Percentiles rank a stretch among this genome's conserved stretches.
phyloP scores from a whole-genome alignment of 2,797 vertebrate species.

The Tokudaia muenninki region DNA sequence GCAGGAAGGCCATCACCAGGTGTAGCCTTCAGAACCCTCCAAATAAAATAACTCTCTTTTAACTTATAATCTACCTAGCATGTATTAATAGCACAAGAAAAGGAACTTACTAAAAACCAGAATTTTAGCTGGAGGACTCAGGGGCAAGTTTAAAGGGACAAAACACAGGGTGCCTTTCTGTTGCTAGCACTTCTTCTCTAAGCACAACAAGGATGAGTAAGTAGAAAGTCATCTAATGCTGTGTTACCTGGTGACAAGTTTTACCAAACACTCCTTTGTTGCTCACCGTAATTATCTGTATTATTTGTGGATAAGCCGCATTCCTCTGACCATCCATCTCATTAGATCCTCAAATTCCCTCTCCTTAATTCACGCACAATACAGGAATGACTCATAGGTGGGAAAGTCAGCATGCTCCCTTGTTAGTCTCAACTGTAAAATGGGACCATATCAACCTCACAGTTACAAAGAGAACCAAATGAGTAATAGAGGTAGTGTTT shows the following conservation, averaged over 20 bases:
- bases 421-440: constrained; percentile 45
- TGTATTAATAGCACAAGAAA: constrained; percentile 4
- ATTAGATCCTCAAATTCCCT: constrained; percentile 59
- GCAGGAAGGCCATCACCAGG: background rate
- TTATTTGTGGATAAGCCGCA: constrained; percentile 2
- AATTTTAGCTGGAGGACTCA: background rate
- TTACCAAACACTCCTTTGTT: constrained; percentile 33
- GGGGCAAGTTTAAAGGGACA: background rate
- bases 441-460: background rate
- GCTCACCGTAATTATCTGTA: constrained; percentile 61
- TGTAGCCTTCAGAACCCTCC: background rate
- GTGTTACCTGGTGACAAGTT: constrained; percentile 30
- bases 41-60: background rate
- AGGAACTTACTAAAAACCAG: background rate
- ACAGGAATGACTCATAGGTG: constrained; percentile 32
- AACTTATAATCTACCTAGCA: background rate
- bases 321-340: constrained; percentile 39
- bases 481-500: background rate
- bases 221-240: constrained; percentile 41
- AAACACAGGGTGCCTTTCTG: background rate
- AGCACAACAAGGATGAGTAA: constrained; percentile 8
- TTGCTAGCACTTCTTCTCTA: background rate
- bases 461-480: background rate
- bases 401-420: constrained; percentile 54
- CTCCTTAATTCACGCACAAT: constrained; percentile 44